These are phyloP conservation scores for Asbolus verrucosus DNA, from an alignment of 1,140 invertebrate genomes.

Conservation along the genomic window DNA sequence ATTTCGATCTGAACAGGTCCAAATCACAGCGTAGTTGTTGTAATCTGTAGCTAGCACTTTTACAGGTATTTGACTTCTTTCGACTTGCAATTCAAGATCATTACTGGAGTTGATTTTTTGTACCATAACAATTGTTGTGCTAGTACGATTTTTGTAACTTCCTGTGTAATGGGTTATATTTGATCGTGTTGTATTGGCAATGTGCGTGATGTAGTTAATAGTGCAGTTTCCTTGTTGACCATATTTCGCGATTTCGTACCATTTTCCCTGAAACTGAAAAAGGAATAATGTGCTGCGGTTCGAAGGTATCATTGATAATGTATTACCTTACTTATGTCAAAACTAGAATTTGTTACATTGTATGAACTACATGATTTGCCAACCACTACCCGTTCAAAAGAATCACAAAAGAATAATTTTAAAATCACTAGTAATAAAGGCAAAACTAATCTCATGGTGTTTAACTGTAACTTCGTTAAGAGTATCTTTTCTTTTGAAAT, in stretches of 20 bases:
- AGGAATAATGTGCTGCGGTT: background rate
- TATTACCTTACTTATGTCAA: background rate
- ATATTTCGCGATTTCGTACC: slow-evolving; percentile 47
- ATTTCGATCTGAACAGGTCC: slow-evolving; percentile 20
- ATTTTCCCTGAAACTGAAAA: slow-evolving; percentile 52
- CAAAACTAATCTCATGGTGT: no score
- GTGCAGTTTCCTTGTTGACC: background rate
- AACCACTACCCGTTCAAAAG: background rate
- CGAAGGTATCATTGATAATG: background rate
- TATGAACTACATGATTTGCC: slow-evolving; percentile 1
- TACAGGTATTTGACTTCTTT: background rate
- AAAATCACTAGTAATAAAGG: background rate
- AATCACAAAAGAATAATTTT: background rate
- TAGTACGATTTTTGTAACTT: background rate
- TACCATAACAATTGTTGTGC: background rate
- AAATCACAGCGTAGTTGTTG: slow-evolving; percentile 29
- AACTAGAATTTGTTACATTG: background rate
- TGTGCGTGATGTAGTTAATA: background rate
- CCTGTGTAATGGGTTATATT: slow-evolving; percentile 1
- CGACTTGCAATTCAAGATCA: background rate
- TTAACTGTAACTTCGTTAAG: no score
- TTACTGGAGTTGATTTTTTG: background rate
- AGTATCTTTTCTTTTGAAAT: no score
- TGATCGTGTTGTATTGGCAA: background rate
- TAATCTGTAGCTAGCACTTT: slow-evolving; percentile 32